Conservation (phyloP, 1,140 invertebrate species). For the Pinna nobilis region DNA sequence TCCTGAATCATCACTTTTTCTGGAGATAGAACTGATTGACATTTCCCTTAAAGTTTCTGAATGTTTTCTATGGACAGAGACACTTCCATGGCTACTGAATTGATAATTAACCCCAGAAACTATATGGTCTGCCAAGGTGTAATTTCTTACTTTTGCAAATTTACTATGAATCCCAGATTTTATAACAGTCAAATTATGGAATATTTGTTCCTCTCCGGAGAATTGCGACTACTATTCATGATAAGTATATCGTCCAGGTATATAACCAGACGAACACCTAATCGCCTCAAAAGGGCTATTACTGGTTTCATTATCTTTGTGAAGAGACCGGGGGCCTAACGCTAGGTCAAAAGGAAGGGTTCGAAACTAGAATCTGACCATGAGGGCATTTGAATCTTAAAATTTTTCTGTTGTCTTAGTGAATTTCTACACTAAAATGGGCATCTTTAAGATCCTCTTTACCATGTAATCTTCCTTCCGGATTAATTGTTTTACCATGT, state of each 20-base stretch:
- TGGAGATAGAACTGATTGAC: background rate
- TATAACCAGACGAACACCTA: constrained; percentile 1
- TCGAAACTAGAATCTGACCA: background rate
- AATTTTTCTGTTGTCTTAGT: constrained; percentile 9
- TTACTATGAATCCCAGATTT: background rate
- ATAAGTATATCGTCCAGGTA: constrained; percentile 9
- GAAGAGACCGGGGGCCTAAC: constrained; percentile 1
- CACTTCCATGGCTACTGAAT: background rate
- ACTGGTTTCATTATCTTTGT: constrained; percentile 10
- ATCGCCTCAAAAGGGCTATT: background rate
- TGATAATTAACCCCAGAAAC: background rate
- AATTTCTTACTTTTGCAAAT: background rate
- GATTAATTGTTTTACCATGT: constrained; percentile 8
- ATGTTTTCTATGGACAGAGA: background rate
- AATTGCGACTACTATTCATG: background rate
- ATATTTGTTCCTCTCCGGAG: background rate
- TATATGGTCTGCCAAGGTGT: background rate
- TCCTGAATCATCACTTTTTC: background rate
- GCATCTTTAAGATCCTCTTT: constrained; percentile 27
- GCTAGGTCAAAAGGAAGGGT: constrained; percentile 14
- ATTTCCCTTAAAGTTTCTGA: background rate
- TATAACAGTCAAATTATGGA: constrained; percentile 1
- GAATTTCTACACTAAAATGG: constrained; percentile 9
- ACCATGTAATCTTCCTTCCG: constrained; percentile 7
- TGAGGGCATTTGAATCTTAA: constrained; percentile 7